Evolutionary conservation across 2,888 invertebrate species (phyloP).

Genomic region (Drosophila mulleri): DNA sequence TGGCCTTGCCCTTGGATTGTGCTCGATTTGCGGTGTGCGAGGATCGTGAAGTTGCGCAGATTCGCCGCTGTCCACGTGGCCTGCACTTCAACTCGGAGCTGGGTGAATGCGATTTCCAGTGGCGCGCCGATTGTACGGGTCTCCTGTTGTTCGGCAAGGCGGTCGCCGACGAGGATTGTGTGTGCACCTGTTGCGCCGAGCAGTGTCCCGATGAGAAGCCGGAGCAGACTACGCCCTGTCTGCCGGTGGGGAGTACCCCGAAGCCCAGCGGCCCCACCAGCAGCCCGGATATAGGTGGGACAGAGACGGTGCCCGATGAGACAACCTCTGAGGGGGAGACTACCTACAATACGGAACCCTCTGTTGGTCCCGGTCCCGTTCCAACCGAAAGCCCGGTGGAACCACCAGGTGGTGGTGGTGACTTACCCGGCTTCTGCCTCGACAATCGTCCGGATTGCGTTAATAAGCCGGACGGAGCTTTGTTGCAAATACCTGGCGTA

Average conservation of each 20-base stretch:
- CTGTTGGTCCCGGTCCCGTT: background rate
- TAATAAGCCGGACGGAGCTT: slow-evolving; percentile 13
- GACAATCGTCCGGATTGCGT: slow-evolving; percentile 43
- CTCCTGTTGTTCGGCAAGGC: slow-evolving; percentile 33
- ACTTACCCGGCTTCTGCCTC: slow-evolving; percentile 41
- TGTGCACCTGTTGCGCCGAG: slow-evolving; percentile 59
- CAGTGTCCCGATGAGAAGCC: slow-evolving; percentile 36
- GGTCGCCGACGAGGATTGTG: slow-evolving; percentile 36
- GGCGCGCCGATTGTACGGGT: slow-evolving; percentile 62
- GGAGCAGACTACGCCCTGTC: slow-evolving; percentile 16
- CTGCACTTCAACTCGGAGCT: slow-evolving; percentile 66
- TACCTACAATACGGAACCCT: slow-evolving; percentile 11
- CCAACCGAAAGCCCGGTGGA: slow-evolving; percentile 10
- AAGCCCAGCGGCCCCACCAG: background rate
- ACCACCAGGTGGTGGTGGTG: background rate
- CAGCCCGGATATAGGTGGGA: slow-evolving; percentile 4
- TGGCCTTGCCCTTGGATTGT: slow-evolving; percentile 69
- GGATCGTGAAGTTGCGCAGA: slow-evolving; percentile 44
- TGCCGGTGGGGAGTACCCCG: slow-evolving; percentile 18
- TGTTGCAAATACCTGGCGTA: slow-evolving; percentile 41
- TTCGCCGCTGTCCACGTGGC: slow-evolving; percentile 65
- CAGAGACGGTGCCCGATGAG: slow-evolving; percentile 4
- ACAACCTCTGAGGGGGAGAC: slow-evolving; percentile 8
- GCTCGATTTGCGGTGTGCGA: slow-evolving; percentile 66
- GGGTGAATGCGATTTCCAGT: slow-evolving; percentile 71